Base-by-base conservation (phyloP, 2,113 vertebrate genomes). In the Odocoileus virginianus region DNA sequence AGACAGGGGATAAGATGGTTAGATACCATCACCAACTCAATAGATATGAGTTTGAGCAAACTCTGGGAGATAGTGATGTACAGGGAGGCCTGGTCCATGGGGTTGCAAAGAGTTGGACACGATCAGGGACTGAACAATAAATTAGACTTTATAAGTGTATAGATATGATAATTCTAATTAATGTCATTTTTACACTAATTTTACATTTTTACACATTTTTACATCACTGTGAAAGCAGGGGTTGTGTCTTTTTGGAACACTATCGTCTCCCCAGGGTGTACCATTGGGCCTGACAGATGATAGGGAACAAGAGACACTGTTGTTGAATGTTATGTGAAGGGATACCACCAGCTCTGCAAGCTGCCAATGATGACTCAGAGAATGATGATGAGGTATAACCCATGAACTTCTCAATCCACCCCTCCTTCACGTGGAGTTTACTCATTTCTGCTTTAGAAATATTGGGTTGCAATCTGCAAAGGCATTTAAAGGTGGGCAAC, bases 391-490 rank as follows among this genome's bases (percentile, higher is more conserved):
- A 67, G 16, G 12, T 40, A 45, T 45, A 21, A 43, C 27, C 4
- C 55, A 60, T 1, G n/a, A 9, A 30, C 27, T 6, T 58, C 43
- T 30, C 40, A 19, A 3, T 17, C 54, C 28, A 6, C 6, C 54
- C 36, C 21, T 85, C 54, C 47, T 86, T 76, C 16, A 52, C 25
- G 17, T 36, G 36, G 11, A 43, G 12, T 43, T 55, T 71, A 92
- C 40, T 95, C 58, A 67, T 71, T 95, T 94, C 55, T 71, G 52
- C 54, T 89, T 96, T 40, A 79, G 71, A 91, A 96, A 87, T 40
- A 16, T 61, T 0, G 55, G 40, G 27, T 23, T 95, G 11, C 16
- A 89, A 27, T 89, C 67, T 92, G 13, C 58, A 83, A 14, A 43
- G 52, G 47, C 61, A 74, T 57, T 93, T 96, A 78, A 97, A 96